Percentiles rank a stretch among this genome's conserved stretches.
Evolutionary conservation across 2,888 invertebrate genomes (phyloP).

Genomic region (Ophraella communa): DNA sequence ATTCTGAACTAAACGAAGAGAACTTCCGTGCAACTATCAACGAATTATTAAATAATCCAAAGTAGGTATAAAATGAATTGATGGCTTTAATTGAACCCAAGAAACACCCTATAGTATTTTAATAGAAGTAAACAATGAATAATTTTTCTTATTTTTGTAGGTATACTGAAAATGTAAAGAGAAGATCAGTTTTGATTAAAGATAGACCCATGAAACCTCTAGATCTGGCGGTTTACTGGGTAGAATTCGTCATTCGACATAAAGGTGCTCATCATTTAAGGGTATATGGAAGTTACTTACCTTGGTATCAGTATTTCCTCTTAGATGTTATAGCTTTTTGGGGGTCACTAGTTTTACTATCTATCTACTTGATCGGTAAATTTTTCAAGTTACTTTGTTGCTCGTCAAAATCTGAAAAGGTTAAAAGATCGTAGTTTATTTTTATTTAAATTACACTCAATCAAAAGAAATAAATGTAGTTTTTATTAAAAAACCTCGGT

Average conservation of each 20-base stretch:
- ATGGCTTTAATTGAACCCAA: too few relatives aligned
- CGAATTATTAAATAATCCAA: slow-evolving; percentile 48
- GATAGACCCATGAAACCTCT: slow-evolving; percentile 25
- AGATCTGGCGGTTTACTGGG: slow-evolving; percentile 31
- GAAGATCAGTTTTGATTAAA: not conserved
- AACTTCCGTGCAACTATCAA: slow-evolving; percentile 47
- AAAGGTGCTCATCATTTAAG: slow-evolving; percentile 26
- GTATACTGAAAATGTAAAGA: slow-evolving; percentile 12
- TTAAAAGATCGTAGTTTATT: slow-evolving; percentile 8
- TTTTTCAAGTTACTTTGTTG: not conserved
- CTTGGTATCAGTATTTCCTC: slow-evolving; percentile 29
- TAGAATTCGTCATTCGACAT: slow-evolving; percentile 28
- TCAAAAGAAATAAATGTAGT: too few relatives aligned
- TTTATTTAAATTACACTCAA: too few relatives aligned
- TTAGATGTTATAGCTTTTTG: slow-evolving; percentile 7
- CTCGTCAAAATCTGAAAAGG: not conserved
- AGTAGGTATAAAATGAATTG: slow-evolving; percentile 46
- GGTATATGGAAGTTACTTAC: slow-evolving; percentile 21
- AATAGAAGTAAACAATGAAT: too few relatives aligned
- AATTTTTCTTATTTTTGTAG: not conserved
- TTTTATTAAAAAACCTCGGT: too few relatives aligned
- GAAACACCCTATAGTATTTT: too few relatives aligned
- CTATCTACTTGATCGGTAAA: not conserved
- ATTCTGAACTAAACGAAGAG: slow-evolving; percentile 54
- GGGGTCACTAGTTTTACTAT: not conserved